These are phyloP conservation scores for Saxicola maurus DNA, from an alignment of 2,797 vertebrate species.

Conservation along the genomic window DNA sequence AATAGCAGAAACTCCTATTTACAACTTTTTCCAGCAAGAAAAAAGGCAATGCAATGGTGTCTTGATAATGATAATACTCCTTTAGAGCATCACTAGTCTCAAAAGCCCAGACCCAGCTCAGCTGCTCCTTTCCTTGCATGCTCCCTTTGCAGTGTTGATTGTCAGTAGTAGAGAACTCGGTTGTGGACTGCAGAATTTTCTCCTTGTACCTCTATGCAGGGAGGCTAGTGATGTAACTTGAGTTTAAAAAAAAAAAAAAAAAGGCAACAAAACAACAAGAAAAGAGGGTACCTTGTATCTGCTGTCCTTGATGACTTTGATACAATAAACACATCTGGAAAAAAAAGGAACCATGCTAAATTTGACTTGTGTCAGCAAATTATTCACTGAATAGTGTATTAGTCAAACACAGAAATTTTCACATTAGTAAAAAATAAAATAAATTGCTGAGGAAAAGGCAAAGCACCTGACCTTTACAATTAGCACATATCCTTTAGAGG, in stretches of 20 bases:
- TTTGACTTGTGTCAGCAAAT: background rate
- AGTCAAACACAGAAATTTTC: background rate
- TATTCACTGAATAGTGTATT: background rate
- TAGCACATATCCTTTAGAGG: background rate
- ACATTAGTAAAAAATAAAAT: background rate
- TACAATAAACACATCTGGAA: background rate
- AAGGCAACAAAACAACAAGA: too few relatives aligned
- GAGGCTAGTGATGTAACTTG: background rate
- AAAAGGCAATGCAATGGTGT: background rate
- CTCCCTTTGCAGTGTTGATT: background rate
- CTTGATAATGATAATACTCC: background rate
- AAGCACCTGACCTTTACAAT: background rate
- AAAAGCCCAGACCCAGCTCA: background rate
- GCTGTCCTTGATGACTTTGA: background rate
- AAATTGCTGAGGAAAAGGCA: background rate
- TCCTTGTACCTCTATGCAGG: background rate
- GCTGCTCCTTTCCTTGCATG: background rate
- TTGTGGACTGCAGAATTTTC: background rate
- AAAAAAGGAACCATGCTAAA: background rate
- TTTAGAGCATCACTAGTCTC: background rate
- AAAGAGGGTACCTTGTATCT: background rate
- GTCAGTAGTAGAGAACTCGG: background rate
- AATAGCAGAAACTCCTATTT: background rate
- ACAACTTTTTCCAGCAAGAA: background rate
- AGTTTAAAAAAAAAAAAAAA: background rate